Conservation (phyloP, 2,113 vertebrate genomes). For the Bolborhynchus lineola region DNA sequence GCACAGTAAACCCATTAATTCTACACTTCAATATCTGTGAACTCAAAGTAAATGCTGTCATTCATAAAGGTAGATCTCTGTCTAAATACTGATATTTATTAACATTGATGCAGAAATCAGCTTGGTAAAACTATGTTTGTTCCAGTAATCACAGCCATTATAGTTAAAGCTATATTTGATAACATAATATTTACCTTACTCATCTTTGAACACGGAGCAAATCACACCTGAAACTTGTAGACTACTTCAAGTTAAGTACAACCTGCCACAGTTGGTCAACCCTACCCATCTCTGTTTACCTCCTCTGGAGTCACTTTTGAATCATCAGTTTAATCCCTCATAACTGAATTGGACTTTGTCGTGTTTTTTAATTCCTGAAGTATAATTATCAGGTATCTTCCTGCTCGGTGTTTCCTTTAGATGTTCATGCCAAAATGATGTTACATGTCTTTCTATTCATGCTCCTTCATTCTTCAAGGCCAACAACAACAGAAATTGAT, state of each 20-base stretch:
- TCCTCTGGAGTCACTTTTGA: accelerated
- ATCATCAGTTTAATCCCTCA: neutral
- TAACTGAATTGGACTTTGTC: neutral
- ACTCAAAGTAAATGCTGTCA: neutral
- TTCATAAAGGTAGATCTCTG: neutral
- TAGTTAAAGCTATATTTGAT: neutral
- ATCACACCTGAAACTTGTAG: neutral
- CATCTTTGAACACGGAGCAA: neutral
- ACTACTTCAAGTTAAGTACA: neutral
- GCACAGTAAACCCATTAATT: neutral
- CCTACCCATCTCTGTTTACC: neutral
- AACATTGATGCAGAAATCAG: neutral
- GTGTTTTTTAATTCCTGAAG: neutral
- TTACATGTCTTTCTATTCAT: neutral
- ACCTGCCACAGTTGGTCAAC: neutral
- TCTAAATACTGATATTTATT: neutral
- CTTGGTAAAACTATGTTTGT: neutral
- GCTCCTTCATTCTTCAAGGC: neutral
- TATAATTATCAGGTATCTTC: neutral
- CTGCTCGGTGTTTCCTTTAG: neutral
- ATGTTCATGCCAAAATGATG: neutral
- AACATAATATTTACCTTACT: neutral
- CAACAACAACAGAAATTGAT: neutral
- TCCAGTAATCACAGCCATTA: neutral
- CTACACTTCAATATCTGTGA: neutral